Base-by-base conservation (phyloP, 2,797 vertebrate species). In the Kryptopterus vitreolus region DNA sequence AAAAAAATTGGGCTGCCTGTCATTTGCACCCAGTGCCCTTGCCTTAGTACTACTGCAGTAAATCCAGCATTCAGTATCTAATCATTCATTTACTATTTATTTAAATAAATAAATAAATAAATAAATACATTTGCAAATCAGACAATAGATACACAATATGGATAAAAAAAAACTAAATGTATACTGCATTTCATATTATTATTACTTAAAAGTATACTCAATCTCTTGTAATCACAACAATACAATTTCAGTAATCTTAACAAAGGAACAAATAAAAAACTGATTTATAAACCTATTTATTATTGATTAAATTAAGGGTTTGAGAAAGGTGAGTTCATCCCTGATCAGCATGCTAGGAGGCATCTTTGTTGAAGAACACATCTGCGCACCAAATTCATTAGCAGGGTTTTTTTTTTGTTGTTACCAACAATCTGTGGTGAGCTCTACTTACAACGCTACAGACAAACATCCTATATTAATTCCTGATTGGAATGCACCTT, bases 331-430 rank as follows among this genome's bases (percentile, higher is more conserved):
- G 52, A 57, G 16, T 5, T 69, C 24, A 29, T 68, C 12, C 26
- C 38, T 38, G 24, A 29, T 13, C 9, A 78, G 35, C n/a, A 55
- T 29, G 76, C 33, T 68, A 77, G 33, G 33, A 26, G 57, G 63
- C 53, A 55, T 57, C 13, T 38, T 38, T 20, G 15, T 22, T 55
- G 76, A 43, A 77, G 59, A 68, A 77, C 33, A 77, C 62, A 77
- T 38, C 62, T 77, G 62, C 75, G 65, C 62, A 33, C 61, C 46
- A 65, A 16, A 70, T 65, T 53, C 46, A 63, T 52, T 65, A 63
- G 52, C 50, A 11, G 13, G 74, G 8, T 33, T 65, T 53, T 66
- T n/a, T 43, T 43, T 52, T 11, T 52, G 50, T 52, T n/a, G n/a
- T n/a, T n/a, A n/a, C n/a, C n/a, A n/a, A n/a, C n/a, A n/a, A n/a